These are phyloP conservation scores for Meteorus cinctellus DNA, from an alignment of 2,888 invertebrate genomes.

Conservation along the genomic window DNA sequence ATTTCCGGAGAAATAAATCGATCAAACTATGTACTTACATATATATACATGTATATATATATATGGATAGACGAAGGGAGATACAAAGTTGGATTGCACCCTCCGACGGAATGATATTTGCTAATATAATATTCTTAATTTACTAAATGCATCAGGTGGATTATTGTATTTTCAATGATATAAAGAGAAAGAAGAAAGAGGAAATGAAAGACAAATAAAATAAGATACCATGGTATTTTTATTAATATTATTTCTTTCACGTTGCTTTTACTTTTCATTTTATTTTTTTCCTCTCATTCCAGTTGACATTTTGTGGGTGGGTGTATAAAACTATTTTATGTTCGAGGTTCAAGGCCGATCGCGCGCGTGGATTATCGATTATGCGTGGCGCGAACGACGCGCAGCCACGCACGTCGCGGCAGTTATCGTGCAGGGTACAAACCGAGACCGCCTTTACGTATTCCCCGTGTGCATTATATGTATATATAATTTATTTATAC, in stretches of 20 bases:
- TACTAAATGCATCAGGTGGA: background rate
- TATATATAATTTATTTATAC: constrained; percentile 20
- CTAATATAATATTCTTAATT: constrained; percentile 1
- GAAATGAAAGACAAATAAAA: too few species aligned
- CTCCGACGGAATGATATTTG: background rate
- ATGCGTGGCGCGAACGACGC: constrained; percentile 54
- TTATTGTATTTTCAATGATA: background rate
- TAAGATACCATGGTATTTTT: background rate
- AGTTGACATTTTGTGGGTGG: constrained; percentile 13
- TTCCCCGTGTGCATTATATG: constrained; percentile 39
- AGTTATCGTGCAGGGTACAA: constrained; percentile 42
- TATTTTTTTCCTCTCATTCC: background rate
- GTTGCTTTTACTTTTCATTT: background rate
- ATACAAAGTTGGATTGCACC: constrained; percentile 30
- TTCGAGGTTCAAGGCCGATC: constrained; percentile 49
- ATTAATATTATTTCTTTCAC: background rate
- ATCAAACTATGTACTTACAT: background rate
- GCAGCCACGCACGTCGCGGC: constrained; percentile 53
- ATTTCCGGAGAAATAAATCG: constrained; percentile 42
- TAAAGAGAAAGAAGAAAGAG: background rate
- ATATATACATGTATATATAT: background rate
- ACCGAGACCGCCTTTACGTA: constrained; percentile 39
- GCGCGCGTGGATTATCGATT: constrained; percentile 53
- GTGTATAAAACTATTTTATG: constrained; percentile 26
- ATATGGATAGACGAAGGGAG: background rate